Conservation (phyloP, 2,888 invertebrate species). For the Agonum fuliginosum region DNA sequence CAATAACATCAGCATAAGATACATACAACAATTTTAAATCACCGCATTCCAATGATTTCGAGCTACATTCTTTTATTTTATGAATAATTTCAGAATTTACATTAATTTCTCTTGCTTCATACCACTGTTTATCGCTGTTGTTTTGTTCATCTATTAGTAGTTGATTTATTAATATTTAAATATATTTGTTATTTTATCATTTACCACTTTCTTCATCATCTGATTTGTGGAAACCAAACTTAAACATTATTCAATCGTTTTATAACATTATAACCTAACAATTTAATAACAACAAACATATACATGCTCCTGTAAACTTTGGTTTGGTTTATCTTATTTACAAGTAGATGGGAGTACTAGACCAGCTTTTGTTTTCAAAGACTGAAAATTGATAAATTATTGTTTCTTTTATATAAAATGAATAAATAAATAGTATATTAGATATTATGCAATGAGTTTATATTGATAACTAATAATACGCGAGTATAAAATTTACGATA, state of each 20-base stretch:
- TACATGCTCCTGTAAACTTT: too few species aligned
- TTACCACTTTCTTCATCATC: conserved; percentile 41
- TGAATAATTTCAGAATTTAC: not conserved
- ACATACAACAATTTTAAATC: conserved; percentile 75
- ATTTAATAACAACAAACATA: too few species aligned
- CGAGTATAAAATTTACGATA: too few species aligned
- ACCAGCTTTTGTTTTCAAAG: too few species aligned
- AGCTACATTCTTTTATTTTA: not conserved
- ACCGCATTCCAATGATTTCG: conserved; percentile 69
- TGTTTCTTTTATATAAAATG: too few species aligned
- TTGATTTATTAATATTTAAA: not conserved
- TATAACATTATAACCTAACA: too few species aligned
- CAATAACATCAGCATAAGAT: conserved; percentile 70
- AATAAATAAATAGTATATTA: too few species aligned
- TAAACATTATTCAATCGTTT: conserved; percentile 55
- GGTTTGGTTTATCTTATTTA: too few species aligned
- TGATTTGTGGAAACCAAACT: conserved; percentile 38
- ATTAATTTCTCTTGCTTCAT: conserved; percentile 43
- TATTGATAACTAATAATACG: too few species aligned
- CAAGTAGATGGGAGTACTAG: too few species aligned
- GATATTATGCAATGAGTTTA: too few species aligned
- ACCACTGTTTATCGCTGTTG: conserved; percentile 17
- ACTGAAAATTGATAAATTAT: too few species aligned
- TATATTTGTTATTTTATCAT: not conserved
- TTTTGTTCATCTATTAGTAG: conserved; percentile 12